Base-by-base conservation (phyloP, 2,113 vertebrate genomes). In the Mesoclemmys tuberculata region DNA sequence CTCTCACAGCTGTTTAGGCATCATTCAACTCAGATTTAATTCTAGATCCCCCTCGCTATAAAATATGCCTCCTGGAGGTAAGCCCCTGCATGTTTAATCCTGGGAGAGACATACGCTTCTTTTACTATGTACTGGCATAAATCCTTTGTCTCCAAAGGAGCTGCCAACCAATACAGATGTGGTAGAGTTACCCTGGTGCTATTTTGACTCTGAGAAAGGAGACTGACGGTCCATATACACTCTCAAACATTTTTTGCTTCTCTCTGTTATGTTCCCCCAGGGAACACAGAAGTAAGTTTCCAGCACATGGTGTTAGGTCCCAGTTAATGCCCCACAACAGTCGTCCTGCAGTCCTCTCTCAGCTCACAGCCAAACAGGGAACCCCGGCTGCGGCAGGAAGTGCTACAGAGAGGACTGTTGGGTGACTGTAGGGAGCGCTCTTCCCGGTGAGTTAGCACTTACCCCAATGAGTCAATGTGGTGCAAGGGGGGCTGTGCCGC, bases 71-170 rank as follows among this genome's bases (percentile, higher is more conserved):
- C 46, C 82, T 82, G 55, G 88, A 86, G 93, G 92, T 95, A 87
- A 97, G 87, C 85, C 96, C 48, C 29, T 44, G 93, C 93, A 92
- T 44, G 90, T 97, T 97, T 97, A 95, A 97, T 96, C 97, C 58
- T 0, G 18, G 2, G 96, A 96, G 82, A 93, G 97, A 96, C 96
- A 95, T 90, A 24, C 71, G 79, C 90, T 93, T 93, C 96, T 94
- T 96, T 89, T 89, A 77, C 0, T 8, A 93, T 88, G 90, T 89
- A 87, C 91, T 94, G 91, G 56, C 49, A 24, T 90, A 83, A 95
- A 85, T 64, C 75, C 41, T 4, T 84, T 89, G 90, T 29, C 64
- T 87, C 81, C 85, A 86, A 88, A 7, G 58, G 64, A 58, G 68
- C 54, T 41, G 56, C 27, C 2, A 1, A 21, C 19, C 1, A 18